Evolutionary conservation across 2,113 vertebrate genomes (phyloP), one percentile per base, ranked within the genome.

Genomic region (Chroicocephalus ridibundus): DNA sequence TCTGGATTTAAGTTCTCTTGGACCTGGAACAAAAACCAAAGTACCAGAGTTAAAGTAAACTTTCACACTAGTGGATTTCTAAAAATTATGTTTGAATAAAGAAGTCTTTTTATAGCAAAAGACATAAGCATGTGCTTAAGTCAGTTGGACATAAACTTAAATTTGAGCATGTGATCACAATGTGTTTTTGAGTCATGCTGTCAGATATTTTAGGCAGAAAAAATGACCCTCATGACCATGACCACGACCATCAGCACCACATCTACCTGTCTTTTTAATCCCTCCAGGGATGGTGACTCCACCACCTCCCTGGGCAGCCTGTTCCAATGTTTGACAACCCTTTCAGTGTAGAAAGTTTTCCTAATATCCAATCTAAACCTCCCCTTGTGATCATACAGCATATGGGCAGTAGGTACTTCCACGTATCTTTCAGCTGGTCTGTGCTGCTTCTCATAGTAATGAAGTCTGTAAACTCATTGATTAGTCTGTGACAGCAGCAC

Each of bases 1-100:
- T 97, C 93, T 42, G 95, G 98, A 93, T 99, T 97, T 69, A 99
- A 98, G 71, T 96, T 92, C 52, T 97, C 52, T 46, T 96, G 97
- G 75, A 90, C 95, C 99, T 99, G 93, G 81, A 90, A 92, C 49
- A 95, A 96, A 96, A 78, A 44, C 12, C 60, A 88, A 90, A 95
- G 71, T 31, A 93, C 26, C 79, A 96, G n/a, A 94, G 86, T 75
- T 69, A 72, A 79, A 82, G 44, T 34, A 86, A 92, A 86, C 31
- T n/a, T 94, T 69, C 46, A 61, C 57, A 77, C 16, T 38, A 72
- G 9, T 31, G 29, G n/a, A 57, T 86, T 90, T 81, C 15, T 81
- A 84, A 88, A 79, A 91, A 47, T 49, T 34, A 36, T 18, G 15
- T 71, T 91, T 82, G 55, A 71, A 82, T 90, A 81, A 86, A 69